A percentile compares a stretch with the other conserved stretches of the same genome.
Evolutionary conservation across 64 coral and sea anemone genomes (phyloP).

Genomic region (Cladopsammia gracilis): DNA sequence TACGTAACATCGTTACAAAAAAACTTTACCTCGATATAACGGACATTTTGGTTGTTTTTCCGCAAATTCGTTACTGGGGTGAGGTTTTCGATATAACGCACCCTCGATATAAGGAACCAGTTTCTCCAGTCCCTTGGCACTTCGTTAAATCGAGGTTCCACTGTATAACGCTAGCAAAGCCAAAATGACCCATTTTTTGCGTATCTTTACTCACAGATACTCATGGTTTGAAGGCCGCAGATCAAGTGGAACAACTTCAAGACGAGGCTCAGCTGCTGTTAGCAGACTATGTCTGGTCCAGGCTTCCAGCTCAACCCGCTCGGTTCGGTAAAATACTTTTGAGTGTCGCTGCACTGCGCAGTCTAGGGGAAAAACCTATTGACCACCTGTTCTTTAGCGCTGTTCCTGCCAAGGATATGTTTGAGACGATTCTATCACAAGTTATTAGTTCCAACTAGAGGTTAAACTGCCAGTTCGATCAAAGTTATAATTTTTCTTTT

Average conservation of each 20-base stretch:
- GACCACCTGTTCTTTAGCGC: constrained; percentile 89
- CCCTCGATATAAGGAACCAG: too few relatives aligned
- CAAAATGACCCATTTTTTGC: background rate
- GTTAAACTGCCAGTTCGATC: background rate
- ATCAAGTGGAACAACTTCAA: constrained; percentile 88
- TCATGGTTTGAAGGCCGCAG: constrained; percentile 83
- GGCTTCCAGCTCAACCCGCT: constrained; percentile 65
- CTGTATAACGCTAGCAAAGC: background rate
- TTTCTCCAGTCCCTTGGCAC: too few relatives aligned
- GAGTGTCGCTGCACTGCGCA: constrained; percentile 72
- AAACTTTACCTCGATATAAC: too few relatives aligned
- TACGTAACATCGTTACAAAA: too few relatives aligned
- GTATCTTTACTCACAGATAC: constrained; percentile 65
- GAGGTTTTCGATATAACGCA: too few relatives aligned
- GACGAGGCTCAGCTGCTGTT: constrained; percentile 88
- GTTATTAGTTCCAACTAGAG: constrained; percentile 53
- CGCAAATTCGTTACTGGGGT: too few relatives aligned
- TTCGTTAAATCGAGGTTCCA: too few relatives aligned
- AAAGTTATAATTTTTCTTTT: background rate
- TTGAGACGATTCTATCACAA: constrained; percentile 89
- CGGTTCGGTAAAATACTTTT: constrained; percentile 90
- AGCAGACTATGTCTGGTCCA: constrained; percentile 58
- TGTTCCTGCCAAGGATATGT: constrained; percentile 76
- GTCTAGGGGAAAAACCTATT: constrained; percentile 87
- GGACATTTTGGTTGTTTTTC: too few relatives aligned